Base-by-base conservation (phyloP, 1,140 invertebrate genomes). In the Temnothorax nylanderi region DNA sequence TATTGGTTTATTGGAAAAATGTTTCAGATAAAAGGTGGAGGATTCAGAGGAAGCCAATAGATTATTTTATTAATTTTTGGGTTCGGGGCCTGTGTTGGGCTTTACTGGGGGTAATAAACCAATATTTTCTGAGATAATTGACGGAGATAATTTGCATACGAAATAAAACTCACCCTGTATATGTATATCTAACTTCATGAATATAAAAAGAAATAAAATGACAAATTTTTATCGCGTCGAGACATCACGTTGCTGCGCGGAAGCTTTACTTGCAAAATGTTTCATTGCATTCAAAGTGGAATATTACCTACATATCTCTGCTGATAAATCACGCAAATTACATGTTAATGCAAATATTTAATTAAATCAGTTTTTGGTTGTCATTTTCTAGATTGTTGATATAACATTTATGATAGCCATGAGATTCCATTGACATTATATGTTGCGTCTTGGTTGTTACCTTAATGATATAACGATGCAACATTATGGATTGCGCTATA, bases 401-500 rank as follows among this genome's bases (percentile, higher is more conserved):
- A 11, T 16, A n/a, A 51, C 13, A 7, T 41, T 65, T 32, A n/a
- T 16, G 13, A 54, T 4, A 6, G 51, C 10, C 47, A 11, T 13
- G 10, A 84, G 11, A 32, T 18, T 21, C 49, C 74, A n/a, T 77
- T 21, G 13, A 62, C 47, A 34, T 89, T 54, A 69, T 56, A 18
- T 54, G 47, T 41, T 47, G 56, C 76, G 71, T 81, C 87, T 88
- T 75, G 60, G 11, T 77, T 84, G 90, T 91, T 91, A 91, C 62
- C 44, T 64, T 90, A 91, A 92, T 82, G 82, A 87, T 78, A 21
- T 92, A 92, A 92, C 85, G 86, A 91, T 76, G 81, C 37, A 72
- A 89, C 85, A 91, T 91, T 92, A 87, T 62, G 86, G 88, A n/a
- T 11, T 26, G 58, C 85, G 51, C 90, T 90, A 88, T 84, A 80